Evolutionary conservation across 2,797 vertebrate species (phyloP), one percentile per base, ranked within the genome.

Genomic region (Clarias pachynema): DNA sequence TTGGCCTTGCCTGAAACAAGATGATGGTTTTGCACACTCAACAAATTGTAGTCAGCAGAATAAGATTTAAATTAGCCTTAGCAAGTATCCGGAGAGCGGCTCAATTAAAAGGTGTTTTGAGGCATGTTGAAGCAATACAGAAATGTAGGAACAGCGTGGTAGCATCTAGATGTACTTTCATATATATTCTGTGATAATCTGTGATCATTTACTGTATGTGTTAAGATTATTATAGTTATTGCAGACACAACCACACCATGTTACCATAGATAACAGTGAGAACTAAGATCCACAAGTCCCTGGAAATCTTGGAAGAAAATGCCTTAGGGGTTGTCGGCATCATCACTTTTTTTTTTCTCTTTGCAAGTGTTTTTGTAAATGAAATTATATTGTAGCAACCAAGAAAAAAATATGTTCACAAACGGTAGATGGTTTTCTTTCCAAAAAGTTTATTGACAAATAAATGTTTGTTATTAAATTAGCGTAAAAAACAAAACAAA

Each of bases 61-160:
- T 86, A 31, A 63, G 37, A 56, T 68, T 81, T 82, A 26, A 29
- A 53, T 79, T 68, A 80, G 79, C 79, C 60, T 68, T 53, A 69
- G 79, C 77, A 49, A 63, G 81, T 70, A 82, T 63, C 18, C 40
- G 3, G 26, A 29, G 63, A 56, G 5, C 24, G 0, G 69, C 15
- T 44, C 72, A 84, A 84, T 84, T 73, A 77, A 59, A 22, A 70
- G 78, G 53, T 44, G 72, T 81, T 84, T 74, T 62, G 59, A 87
- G 56, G 70, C 26, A 0, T 85, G 72, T 59, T 66, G 65, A 62
- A 75, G 16, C 37, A 2, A 56, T 14, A 26, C 56, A 79, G 10
- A 49, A 5, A 44, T 14, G 56, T 77, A 69, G 53, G 75, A 86
- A 79, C 20, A 66, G 74, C 70, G 2, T 59, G 53, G 74, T 31